Percentiles rank a stretch among this genome's conserved stretches.
Evolutionary conservation across 2,888 invertebrate species (phyloP).

Genomic region (Ophion ellenae): DNA sequence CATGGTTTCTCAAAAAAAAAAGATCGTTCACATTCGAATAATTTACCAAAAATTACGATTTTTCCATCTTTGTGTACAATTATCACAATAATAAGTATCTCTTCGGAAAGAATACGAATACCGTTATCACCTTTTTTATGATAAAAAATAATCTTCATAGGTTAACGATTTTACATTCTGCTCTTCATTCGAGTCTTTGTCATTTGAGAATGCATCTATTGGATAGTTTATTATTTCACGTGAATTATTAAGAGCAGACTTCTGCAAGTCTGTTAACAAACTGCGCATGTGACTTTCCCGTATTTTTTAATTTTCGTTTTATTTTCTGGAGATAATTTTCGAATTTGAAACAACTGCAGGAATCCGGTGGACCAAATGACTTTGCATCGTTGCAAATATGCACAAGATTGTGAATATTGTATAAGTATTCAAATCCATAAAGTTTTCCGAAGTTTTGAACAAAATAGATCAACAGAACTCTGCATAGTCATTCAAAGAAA

Average conservation of each 20-base stretch:
- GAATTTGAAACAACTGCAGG: constrained; percentile 19
- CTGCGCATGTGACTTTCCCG: not conserved
- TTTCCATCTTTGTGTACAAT: constrained; percentile 7
- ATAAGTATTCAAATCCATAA: constrained; percentile 35
- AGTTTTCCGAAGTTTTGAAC: constrained; percentile 36
- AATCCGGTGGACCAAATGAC: constrained; percentile 49
- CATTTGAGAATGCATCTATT: not conserved
- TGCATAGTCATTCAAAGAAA: constrained; percentile 28
- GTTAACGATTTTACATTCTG: not conserved
- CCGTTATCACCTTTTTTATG: not conserved
- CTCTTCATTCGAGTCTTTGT: not conserved
- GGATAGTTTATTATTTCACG: not conserved
- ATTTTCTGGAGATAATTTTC: constrained; percentile 1
- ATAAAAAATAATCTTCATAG: not conserved
- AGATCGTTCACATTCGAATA: constrained; percentile 11
- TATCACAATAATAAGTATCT: not conserved
- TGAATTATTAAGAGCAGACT: constrained; percentile 2
- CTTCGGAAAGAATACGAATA: not conserved
- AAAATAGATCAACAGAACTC: constrained; percentile 1
- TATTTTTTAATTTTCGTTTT: not conserved
- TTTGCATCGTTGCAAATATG: constrained; percentile 56
- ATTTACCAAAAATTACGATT: not conserved
- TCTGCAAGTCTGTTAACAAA: constrained; percentile 10
- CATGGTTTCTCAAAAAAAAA: constrained; percentile 13
- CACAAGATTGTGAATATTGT: constrained; percentile 41